phyloP scores from a whole-genome alignment of 1,140 invertebrate species.

The Laodelphax striatellus region DNA sequence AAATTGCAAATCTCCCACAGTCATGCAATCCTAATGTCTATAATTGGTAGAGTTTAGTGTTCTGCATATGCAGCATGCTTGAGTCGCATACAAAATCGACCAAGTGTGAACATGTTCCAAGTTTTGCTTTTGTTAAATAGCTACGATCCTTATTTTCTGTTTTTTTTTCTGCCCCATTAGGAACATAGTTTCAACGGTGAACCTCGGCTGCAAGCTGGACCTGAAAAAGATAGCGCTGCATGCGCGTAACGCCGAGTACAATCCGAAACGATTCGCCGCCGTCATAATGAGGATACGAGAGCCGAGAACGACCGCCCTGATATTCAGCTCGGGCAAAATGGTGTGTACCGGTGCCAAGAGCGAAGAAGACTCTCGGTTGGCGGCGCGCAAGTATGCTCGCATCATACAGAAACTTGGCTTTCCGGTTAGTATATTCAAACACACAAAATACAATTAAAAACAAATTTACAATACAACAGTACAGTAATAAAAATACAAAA shows the following conservation, averaged over 20 bases:
- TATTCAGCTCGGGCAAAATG: conserved; percentile 99
- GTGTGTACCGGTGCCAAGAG: conserved; percentile 99
- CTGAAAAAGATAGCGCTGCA: conserved; percentile 96
- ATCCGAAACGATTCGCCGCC: conserved; percentile 99
- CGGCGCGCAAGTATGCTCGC: conserved; percentile 95
- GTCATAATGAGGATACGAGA: conserved; percentile 99
- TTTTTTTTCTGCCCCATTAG: conserved; percentile 36
- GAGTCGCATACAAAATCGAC: too few species aligned
- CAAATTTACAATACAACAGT: too few species aligned
- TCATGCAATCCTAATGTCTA: too few species aligned
- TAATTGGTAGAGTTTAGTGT: too few species aligned
- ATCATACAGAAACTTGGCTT: conserved; percentile 99
- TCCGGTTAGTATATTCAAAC: conserved; percentile 45
- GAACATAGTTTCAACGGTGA: conserved; percentile 97
- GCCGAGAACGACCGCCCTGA: conserved; percentile 95
- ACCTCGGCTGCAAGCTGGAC: conserved; percentile 90
- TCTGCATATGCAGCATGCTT: too few species aligned
- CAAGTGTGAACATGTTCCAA: too few species aligned
- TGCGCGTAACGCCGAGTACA: conserved; percentile 99
- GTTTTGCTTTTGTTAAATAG: too few species aligned
- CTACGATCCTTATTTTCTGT: too few species aligned
- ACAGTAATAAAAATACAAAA: too few species aligned
- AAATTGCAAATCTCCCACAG: too few species aligned
- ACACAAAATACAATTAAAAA: too few species aligned
- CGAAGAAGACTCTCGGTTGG: conserved; percentile 92